These are phyloP conservation scores for Sternarchorhynchus goeldii DNA, from an alignment of 2,797 vertebrate genomes.

Conservation along the genomic window DNA sequence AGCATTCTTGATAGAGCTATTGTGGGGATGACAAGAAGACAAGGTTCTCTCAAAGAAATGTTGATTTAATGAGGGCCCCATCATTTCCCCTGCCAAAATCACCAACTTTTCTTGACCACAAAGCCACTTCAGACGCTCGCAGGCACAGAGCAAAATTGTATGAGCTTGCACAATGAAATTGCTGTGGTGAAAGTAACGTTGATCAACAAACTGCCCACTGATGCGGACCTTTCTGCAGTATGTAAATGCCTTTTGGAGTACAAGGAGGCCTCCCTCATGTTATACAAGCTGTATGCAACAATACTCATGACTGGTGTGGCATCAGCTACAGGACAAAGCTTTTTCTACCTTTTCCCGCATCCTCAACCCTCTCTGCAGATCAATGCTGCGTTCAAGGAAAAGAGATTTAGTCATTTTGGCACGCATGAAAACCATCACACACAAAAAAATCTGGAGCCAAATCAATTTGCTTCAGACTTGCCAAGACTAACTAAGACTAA, in stretches of 20 bases:
- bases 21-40: conserved; percentile 24
- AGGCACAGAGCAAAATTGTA: too few species aligned
- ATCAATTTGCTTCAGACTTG: not conserved
- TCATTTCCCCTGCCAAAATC: too few species aligned
- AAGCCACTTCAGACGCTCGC: too few species aligned
- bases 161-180: conserved; percentile 10
- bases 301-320: conserved; percentile 36
- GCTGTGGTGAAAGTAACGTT: conserved; percentile 28
- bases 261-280: not conserved
- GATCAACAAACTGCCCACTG: conserved; percentile 8
- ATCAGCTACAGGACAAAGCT: conserved; percentile 35
- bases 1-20: conserved; percentile 29
- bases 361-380: conserved; percentile 4
- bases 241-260: conserved; percentile 26
- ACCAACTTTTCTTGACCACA: too few species aligned
- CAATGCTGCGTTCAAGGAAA: conserved; percentile 32
- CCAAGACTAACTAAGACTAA: not conserved
- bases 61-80: too few species aligned
- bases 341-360: conserved; percentile 27
- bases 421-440: not conserved
- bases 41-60: conserved; percentile 24
- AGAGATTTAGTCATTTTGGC: conserved; percentile 7
- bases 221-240: conserved; percentile 37
- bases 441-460: not conserved
- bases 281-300: conserved; percentile 42